These are phyloP conservation scores for Oreortyx pictus DNA, from an alignment of 2,797 vertebrate genomes.

Conservation along the genomic window DNA sequence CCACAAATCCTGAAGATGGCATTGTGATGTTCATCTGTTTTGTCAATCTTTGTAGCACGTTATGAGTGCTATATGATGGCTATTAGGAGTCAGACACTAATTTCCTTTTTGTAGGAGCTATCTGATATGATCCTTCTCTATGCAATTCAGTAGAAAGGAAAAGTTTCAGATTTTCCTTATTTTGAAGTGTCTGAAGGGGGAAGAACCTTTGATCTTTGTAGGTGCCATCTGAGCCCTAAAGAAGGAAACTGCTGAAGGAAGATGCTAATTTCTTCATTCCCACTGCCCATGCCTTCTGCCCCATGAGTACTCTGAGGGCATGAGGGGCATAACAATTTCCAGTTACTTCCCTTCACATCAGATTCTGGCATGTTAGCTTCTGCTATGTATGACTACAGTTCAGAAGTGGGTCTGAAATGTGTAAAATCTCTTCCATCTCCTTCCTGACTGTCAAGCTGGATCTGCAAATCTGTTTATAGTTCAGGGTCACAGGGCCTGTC, in stretches of 20 bases:
- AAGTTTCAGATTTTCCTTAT: not conserved
- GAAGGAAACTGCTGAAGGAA: not conserved
- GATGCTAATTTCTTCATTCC: rapidly evolving
- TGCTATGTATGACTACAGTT: no score
- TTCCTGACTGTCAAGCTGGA: no score
- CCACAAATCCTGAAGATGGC: not conserved
- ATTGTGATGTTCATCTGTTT: not conserved
- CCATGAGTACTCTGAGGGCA: not conserved
- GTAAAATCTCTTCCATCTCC: no score
- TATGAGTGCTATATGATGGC: not conserved
- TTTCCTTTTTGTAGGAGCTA: not conserved
- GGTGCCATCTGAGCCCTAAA: not conserved
- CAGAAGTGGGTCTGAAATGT: no score
- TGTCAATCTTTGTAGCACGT: no score
- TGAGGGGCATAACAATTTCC: no score
- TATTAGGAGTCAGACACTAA: not conserved
- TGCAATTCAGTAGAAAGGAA: no score
- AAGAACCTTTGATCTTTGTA: not conserved
- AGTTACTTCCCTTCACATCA: no score
- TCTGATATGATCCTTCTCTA: not conserved
- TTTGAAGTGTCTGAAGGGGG: not conserved
- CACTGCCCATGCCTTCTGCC: rapidly evolving
- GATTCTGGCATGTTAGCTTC: no score
- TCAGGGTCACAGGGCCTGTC: no score
- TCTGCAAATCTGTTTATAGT: no score